A percentile compares a stretch with the other conserved stretches of the same genome.
Conservation (phyloP, 1,140 invertebrate species). For the Philopotamus ludificatus region DNA sequence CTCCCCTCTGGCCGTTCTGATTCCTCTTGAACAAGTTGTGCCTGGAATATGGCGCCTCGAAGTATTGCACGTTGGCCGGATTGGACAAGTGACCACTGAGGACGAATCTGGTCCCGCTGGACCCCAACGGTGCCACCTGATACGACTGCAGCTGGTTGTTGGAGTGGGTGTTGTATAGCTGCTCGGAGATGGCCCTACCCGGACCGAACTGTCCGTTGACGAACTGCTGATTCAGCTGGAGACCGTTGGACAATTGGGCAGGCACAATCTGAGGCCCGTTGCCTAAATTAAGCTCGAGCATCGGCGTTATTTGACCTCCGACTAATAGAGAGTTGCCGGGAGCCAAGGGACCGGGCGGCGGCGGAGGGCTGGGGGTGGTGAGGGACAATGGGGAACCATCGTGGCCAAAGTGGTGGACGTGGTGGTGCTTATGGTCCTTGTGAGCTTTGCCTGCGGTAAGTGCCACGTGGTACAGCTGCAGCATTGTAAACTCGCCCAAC, state of each 20-base stretch:
- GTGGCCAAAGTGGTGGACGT: conserved; percentile 74
- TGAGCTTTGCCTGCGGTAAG: conserved; percentile 79
- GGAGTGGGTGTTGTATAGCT: conserved; percentile 49
- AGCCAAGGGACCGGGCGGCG: conserved; percentile 57
- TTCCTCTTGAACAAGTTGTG: conserved; percentile 58
- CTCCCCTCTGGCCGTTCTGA: conserved; percentile 36
- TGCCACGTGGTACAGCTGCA: conserved; percentile 75
- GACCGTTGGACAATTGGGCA: conserved; percentile 50
- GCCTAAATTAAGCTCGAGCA: conserved; percentile 59
- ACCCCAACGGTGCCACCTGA: conserved; percentile 10
- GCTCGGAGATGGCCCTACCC: conserved; percentile 58
- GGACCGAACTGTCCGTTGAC: conserved; percentile 61
- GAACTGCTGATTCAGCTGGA: conserved; percentile 58
- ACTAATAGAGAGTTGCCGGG: conserved; percentile 63
- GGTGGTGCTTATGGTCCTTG: conserved; percentile 80
- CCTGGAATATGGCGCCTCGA: conserved; percentile 54
- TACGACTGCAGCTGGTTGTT: conserved; percentile 9
- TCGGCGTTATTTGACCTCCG: conserved; percentile 66
- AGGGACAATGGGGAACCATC: conserved; percentile 64
- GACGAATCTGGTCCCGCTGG: conserved; percentile 45
- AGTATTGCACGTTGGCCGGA: conserved; percentile 60
- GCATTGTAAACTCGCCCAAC: conserved; percentile 74
- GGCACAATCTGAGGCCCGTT: conserved; percentile 53
- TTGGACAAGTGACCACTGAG: conserved; percentile 51
- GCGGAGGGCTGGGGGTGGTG: conserved; percentile 55